phyloP scores from a whole-genome alignment of 2,888 invertebrate species.

The Cryptocheilus praepositus region DNA sequence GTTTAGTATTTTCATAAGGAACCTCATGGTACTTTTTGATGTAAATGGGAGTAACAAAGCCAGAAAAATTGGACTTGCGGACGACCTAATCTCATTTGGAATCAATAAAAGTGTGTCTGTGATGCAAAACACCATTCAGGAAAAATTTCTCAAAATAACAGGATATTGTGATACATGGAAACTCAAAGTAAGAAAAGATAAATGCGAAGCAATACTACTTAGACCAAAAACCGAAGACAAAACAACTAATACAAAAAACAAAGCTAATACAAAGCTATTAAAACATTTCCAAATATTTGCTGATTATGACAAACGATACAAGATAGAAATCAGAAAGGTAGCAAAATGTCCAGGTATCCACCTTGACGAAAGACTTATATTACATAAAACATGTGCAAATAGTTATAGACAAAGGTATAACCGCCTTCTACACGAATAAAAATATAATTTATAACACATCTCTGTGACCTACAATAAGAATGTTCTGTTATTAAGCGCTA shows the following conservation, averaged over 20 bases:
- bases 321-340: neutral
- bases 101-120: neutral
- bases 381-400: neutral
- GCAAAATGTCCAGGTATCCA: neutral
- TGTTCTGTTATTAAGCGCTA: neutral
- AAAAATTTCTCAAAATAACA: neutral
- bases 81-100: slow-evolving; percentile 27
- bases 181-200: slow-evolving; percentile 30
- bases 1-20: slow-evolving; percentile 15
- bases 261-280: slow-evolving; percentile 5
- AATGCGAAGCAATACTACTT: slow-evolving; percentile 45
- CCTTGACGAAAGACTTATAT: neutral
- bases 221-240: slow-evolving; percentile 14
- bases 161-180: slow-evolving; percentile 34
- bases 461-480: slow-evolving; percentile 19
- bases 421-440: slow-evolving; percentile 9
- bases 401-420: neutral
- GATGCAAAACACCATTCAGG: neutral
- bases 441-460: slow-evolving; percentile 30
- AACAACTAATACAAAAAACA: slow-evolving; percentile 25
- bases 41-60: slow-evolving; percentile 4
- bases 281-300: neutral
- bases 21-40: slow-evolving; percentile 13
- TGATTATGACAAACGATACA: neutral
- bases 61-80: slow-evolving; percentile 28